phyloP scores from a whole-genome alignment of 2,113 vertebrate genomes.

The Gallinago paraguaiae region DNA sequence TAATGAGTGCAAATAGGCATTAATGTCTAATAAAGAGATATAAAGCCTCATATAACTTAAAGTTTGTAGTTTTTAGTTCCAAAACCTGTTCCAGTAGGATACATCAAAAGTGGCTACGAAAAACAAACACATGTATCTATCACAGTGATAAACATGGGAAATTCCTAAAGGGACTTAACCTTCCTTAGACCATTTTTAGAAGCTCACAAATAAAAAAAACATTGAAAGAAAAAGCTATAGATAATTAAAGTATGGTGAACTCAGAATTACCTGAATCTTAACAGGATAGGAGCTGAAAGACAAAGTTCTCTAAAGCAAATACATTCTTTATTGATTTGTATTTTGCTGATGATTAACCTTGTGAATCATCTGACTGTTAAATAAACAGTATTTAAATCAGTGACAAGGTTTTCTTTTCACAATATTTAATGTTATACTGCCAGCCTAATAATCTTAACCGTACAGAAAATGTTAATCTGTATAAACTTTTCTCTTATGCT shows the following conservation, averaged over 20 bases:
- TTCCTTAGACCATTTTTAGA: not conserved
- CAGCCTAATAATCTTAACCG: not conserved
- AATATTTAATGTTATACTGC: not conserved
- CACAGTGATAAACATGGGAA: not conserved
- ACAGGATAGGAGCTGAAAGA: not conserved
- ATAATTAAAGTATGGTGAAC: not conserved
- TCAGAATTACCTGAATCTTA: not conserved
- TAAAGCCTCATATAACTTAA: not conserved
- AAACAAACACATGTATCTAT: not conserved
- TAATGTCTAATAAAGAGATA: not conserved
- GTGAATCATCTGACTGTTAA: not conserved
- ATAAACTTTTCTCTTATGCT: not conserved
- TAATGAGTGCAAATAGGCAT: not conserved
- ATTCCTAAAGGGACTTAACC: not conserved
- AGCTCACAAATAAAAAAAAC: not conserved
- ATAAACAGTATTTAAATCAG: not conserved
- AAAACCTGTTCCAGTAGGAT: not conserved
- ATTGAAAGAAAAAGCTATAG: not conserved
- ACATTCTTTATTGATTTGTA: not conserved
- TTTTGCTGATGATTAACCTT: constrained; percentile 41
- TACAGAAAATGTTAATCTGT: not conserved
- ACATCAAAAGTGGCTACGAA: not conserved
- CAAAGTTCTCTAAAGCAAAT: not conserved
- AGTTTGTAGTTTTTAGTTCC: not conserved
- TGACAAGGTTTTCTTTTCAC: not conserved